Percentiles rank a stretch among this genome's conserved stretches.
Evolutionary conservation across 2,113 vertebrate genomes (phyloP).

Genomic region (Hemiprocne comata): DNA sequence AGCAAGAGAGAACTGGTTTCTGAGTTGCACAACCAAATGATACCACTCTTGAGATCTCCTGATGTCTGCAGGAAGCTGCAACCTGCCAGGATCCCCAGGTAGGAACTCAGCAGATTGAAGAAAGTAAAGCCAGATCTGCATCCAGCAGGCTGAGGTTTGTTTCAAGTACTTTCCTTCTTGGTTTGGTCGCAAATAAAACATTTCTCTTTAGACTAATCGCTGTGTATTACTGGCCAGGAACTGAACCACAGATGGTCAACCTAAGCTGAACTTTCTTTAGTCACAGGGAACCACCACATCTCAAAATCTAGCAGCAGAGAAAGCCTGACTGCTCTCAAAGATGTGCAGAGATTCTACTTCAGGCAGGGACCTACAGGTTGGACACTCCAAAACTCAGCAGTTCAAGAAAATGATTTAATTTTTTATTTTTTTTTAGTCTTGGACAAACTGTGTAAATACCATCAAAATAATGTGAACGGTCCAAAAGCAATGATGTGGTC

Average conservation of each 20-base stretch:
- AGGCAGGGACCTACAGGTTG: neutral
- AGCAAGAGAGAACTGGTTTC: slow-evolving; percentile 38
- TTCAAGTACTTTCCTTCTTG: neutral
- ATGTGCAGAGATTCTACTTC: neutral
- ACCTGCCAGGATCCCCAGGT: neutral
- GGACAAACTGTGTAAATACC: neutral
- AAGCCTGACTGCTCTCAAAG: neutral
- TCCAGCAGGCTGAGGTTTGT: neutral
- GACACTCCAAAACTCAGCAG: neutral
- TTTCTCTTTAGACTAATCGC: neutral
- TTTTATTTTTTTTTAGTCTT: neutral
- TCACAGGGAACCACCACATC: neutral
- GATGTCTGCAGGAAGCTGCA: neutral
- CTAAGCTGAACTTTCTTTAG: neutral
- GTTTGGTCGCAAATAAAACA: neutral
- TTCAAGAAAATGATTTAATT: neutral
- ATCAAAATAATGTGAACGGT: neutral
- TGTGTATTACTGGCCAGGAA: neutral
- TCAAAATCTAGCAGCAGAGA: neutral
- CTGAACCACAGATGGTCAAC: neutral
- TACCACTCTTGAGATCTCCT: neutral
- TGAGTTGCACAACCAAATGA: slow-evolving; percentile 23
- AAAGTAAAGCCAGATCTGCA: neutral
- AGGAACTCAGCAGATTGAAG: neutral
- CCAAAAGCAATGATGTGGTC: rapidly evolving